Base-by-base conservation (phyloP, 2,797 vertebrate species). In the Leucoraja ocellata region DNA sequence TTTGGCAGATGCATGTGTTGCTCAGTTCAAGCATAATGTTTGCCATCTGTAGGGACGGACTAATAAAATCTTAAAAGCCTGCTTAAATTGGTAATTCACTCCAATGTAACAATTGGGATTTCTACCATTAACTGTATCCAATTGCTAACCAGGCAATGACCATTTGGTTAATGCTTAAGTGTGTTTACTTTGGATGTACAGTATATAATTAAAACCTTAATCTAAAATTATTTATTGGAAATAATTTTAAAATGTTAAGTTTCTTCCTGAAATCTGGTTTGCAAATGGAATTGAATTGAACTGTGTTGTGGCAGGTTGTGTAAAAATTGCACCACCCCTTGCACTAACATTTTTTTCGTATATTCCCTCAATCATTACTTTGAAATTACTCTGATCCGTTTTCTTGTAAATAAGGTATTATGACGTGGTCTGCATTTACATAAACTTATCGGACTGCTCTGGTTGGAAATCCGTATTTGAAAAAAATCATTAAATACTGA, bases 391-490 rank as follows among this genome's bases (percentile, higher is more conserved):
- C 97, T 97, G 97, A 97, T 97, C 96, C 96, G 98, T 98, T 97
- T 73, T 98, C 98, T 97, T 99, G 98, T 99, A 99, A 98, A 99
- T 99, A 99, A 96, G 96, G 97, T 98, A 98, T 98, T 98, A 97
- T 97, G 97, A 97, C 98, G 97, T 98, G 98, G 97, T 98, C 96
- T 97, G 97, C 96, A 95, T 97, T 97, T 97, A 93, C 94, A 97
- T 98, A 98, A 98, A 97, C 96, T 97, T 98, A 97, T 95, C 97
- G 97, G 97, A 98, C 98, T 98, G 98, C 98, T 98, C 96, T 97
- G 96, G 94, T 96, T 96, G 96, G 95, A 95, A 97, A 97, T 95
- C 96, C 96, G 96, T 39, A 71, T 96, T 96, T 97, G 65, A 97
- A 97, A 97, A 81, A 88, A 96, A 94, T 93, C 95, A 97, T 96